Evolutionary conservation across 2,888 invertebrate genomes (phyloP).

Genomic region (Lasioglossum lativentre): DNA sequence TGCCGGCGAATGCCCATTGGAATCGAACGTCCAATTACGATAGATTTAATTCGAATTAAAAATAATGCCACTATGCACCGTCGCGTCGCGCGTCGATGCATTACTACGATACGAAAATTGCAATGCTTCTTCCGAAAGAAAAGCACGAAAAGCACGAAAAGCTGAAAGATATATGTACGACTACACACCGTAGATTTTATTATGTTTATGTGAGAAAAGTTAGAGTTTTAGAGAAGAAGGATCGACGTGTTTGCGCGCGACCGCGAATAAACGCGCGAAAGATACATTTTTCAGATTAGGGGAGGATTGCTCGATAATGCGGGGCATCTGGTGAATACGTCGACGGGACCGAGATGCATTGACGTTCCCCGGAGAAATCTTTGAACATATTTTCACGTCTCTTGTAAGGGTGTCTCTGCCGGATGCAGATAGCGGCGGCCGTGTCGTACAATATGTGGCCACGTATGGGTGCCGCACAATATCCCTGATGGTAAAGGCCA

Average conservation of each 20-base stretch:
- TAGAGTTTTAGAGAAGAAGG: neutral
- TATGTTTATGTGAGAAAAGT: neutral
- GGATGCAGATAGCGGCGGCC: constrained; percentile 83
- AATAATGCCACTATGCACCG: neutral
- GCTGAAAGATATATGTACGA: no score
- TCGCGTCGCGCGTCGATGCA: no score
- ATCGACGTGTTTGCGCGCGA: neutral
- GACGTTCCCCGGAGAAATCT: constrained; percentile 82
- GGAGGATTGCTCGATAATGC: constrained; percentile 66
- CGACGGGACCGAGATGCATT: constrained; percentile 39
- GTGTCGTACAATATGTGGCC: constrained; percentile 73
- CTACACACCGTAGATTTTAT: neutral
- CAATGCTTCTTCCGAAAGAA: neutral
- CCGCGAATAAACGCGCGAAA: constrained; percentile 31
- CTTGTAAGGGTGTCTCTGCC: constrained; percentile 81
- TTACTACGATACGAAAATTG: neutral
- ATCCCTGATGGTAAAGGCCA: constrained; percentile 82
- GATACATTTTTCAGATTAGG: constrained; percentile 70
- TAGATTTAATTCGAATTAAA: neutral
- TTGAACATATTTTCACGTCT: constrained; percentile 83
- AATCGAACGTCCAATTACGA: neutral
- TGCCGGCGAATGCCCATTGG: neutral
- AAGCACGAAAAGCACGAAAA: neutral
- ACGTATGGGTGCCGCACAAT: constrained; percentile 77
- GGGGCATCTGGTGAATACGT: constrained; percentile 50